Percentiles rank a stretch among this genome's conserved stretches.
Evolutionary conservation across 2,888 invertebrate species (phyloP).

Genomic region (Drosophila flavopinicola): DNA sequence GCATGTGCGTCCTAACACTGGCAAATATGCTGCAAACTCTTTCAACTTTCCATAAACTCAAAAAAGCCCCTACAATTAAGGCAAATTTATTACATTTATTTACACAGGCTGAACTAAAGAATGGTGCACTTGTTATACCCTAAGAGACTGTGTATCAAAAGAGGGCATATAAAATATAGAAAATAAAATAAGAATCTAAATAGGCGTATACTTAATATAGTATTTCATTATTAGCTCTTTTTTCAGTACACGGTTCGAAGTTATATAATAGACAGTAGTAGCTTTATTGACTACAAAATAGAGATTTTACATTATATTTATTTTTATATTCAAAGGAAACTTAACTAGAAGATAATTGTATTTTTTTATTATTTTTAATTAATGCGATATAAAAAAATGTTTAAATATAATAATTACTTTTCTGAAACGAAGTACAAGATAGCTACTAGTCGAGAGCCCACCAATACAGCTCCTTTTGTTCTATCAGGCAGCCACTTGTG

Average conservation of each 20-base stretch:
- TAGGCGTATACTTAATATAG: no score
- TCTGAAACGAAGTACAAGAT: constrained; percentile 1
- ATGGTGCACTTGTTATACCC: constrained; percentile 1
- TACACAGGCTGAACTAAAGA: constrained; percentile 4
- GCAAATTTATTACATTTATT: constrained; percentile 22
- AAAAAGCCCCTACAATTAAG: constrained; percentile 1
- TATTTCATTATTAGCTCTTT: no score
- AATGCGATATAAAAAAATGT: no score
- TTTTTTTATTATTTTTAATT: no score
- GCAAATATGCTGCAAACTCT: constrained; percentile 14
- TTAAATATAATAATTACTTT: no score
- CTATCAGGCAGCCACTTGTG: constrained; percentile 2
- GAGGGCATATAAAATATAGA: background rate
- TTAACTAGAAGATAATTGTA: no score
- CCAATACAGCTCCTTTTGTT: background rate
- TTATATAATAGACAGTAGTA: no score
- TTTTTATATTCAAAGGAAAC: no score
- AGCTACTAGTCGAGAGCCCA: background rate
- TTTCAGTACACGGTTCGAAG: no score
- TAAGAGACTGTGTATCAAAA: background rate
- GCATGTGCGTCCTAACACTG: background rate
- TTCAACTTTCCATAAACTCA: background rate
- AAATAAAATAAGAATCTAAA: background rate
- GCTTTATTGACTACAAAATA: no score
- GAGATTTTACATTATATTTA: no score